Conservation (phyloP, 2,113 vertebrate species). For the human region DNA sequence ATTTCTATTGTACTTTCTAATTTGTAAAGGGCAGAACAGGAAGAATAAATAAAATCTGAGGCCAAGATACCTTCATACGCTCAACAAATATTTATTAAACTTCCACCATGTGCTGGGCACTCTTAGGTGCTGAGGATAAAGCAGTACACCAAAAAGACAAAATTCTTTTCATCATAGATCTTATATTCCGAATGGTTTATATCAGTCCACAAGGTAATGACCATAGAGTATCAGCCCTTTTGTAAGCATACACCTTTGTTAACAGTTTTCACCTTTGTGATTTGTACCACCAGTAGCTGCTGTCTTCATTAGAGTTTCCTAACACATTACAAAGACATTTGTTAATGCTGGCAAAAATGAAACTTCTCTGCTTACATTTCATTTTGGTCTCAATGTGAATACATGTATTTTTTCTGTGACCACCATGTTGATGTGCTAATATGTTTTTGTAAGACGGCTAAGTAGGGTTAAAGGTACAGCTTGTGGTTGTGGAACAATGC, state of each 20-base stretch:
- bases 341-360: conserved; percentile 1
- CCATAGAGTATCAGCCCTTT: background rate
- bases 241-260: background rate
- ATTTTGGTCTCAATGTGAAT: background rate
- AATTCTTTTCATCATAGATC: background rate
- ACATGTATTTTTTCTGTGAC: background rate
- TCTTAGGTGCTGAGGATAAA: background rate
- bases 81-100: conserved; percentile 21
- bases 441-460: conserved; percentile 16
- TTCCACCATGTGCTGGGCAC: background rate
- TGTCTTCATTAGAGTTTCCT: background rate
- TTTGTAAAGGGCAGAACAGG: background rate
- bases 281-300: background rate
- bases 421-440: background rate
- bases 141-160: background rate
- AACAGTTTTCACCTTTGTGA: background rate
- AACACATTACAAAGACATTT: background rate
- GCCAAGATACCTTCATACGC: background rate
- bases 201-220: background rate
- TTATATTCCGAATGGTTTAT: background rate
- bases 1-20: background rate
- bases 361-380: background rate
- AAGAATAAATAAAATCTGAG: background rate
- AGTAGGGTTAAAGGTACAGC: conserved; percentile 66
- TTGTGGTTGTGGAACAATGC: conserved; percentile 57